Evolutionary conservation across 2,888 invertebrate genomes (phyloP), one percentile per base, ranked within the genome.

Genomic region (Helleia helle): DNA sequence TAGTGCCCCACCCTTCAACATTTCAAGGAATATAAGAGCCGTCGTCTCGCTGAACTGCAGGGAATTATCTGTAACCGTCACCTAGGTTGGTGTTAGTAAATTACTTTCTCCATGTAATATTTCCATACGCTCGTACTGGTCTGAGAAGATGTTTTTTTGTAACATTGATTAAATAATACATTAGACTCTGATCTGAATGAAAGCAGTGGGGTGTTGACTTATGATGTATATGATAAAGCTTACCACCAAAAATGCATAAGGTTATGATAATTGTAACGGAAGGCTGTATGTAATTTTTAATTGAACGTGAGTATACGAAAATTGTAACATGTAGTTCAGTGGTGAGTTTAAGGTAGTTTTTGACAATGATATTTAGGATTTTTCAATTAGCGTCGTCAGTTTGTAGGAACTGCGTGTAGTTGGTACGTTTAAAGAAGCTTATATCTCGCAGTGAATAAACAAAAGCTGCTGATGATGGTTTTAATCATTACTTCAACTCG

Each of bases 1-100:
- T 92, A 92, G 90, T 89, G 77, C 48, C 36, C 9, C 42, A 34
- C 43, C 24, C 41, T n/a, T 13, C 31, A 15, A 18, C 37, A 51
- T 62, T 71, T 71, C 75, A 75, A 75, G 76, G 76, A 79, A 74
- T 77, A 74, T 69, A 69, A 65, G 51, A 49, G 55, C 59, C 59
- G 44, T 42, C 58, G 66, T 56, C 65, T 59, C 66, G 59, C 61
- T 15, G 12, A 34, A 18, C 18, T 18, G 34, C 22, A 34, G 22
- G 34, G 18, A 34, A 34, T 22, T 12, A 22, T 18, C 34, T 22
- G 34, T 34, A 34, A 12, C 12, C 18, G 7, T 34, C 34, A 22
- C 18, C 34, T 22, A 11, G 5, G 18, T 7, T 31, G 17, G n/a
- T n/a, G 18, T 15, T 31, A 17, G 15, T 31, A 31, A 18, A 17